A percentile compares a stretch with the other conserved stretches of the same genome.
These are phyloP conservation scores for Pelecanus crispus DNA, from an alignment of 2,113 vertebrate species.

Conservation along the genomic window DNA sequence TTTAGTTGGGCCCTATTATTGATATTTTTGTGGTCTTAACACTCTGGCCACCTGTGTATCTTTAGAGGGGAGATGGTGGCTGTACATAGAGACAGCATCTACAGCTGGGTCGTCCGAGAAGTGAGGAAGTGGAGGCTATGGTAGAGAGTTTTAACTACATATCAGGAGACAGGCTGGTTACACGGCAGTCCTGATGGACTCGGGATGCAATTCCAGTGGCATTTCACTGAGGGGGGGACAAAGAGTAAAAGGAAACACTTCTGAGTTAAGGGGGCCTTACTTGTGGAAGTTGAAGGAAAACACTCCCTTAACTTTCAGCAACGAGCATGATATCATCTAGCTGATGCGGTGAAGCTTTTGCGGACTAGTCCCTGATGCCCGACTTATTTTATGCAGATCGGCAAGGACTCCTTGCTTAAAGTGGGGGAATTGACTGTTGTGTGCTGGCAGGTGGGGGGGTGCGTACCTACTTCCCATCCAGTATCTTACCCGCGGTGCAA, in stretches of 20 bases:
- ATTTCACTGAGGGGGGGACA: neutral
- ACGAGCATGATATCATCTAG: rapidly evolving
- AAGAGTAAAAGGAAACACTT: neutral
- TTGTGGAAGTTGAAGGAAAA: neutral
- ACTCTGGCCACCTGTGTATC: neutral
- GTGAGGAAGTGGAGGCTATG: neutral
- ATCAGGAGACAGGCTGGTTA: neutral
- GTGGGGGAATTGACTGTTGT: rapidly evolving
- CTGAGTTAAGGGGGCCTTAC: neutral
- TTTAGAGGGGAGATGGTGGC: neutral
- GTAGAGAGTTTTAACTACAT: neutral
- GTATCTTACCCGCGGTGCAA: rapidly evolving
- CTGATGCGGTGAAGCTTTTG: neutral
- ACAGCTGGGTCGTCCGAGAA: neutral
- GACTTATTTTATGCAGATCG: rapidly evolving
- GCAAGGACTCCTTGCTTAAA: neutral
- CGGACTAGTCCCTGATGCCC: neutral
- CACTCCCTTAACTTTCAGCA: neutral
- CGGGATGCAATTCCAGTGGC: rapidly evolving
- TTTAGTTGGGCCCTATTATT: neutral
- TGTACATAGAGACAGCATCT: neutral
- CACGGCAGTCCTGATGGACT: neutral
- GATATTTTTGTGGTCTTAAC: neutral
- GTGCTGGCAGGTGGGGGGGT: neutral
- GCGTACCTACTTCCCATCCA: rapidly evolving